phyloP scores from a whole-genome alignment of 2,113 vertebrate species.

The Anhinga rufa region DNA sequence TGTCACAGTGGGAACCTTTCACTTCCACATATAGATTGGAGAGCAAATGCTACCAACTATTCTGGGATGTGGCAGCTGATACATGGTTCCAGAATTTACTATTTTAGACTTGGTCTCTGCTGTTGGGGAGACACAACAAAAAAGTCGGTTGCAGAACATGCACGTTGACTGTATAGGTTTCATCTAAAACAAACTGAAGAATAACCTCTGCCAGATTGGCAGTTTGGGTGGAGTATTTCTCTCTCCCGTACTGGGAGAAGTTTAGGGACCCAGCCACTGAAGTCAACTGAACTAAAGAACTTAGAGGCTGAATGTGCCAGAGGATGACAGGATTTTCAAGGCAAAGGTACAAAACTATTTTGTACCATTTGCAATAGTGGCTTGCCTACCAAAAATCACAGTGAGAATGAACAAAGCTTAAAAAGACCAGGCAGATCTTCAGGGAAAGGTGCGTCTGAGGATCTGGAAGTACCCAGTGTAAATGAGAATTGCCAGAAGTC shows the following conservation, averaged over 20 bases:
- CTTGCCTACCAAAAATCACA: not conserved
- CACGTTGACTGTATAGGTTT: not conserved
- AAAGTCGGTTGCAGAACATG: not conserved
- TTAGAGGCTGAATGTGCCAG: not conserved
- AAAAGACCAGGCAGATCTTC: not conserved
- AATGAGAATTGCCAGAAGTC: not conserved
- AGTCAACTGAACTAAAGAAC: not conserved
- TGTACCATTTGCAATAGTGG: not conserved
- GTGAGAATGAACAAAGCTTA: not conserved
- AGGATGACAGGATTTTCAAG: not conserved
- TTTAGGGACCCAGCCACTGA: not conserved
- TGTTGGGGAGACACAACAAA: not conserved
- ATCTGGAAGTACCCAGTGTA: not conserved
- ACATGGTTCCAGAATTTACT: constrained; percentile 2
- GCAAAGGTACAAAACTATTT: not conserved
- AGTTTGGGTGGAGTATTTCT: not conserved
- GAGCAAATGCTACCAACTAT: constrained; percentile 26
- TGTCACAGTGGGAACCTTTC: not conserved
- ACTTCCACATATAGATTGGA: constrained; percentile 55
- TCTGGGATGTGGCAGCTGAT: constrained; percentile 33
- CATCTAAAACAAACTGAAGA: not conserved
- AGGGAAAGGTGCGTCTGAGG: not conserved
- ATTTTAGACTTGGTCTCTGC: constrained; percentile 11
- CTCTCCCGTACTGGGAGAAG: not conserved
- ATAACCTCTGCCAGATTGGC: not conserved